Evolutionary conservation across 2,888 invertebrate genomes (phyloP).

Genomic region (Pachydiplax longipennis): DNA sequence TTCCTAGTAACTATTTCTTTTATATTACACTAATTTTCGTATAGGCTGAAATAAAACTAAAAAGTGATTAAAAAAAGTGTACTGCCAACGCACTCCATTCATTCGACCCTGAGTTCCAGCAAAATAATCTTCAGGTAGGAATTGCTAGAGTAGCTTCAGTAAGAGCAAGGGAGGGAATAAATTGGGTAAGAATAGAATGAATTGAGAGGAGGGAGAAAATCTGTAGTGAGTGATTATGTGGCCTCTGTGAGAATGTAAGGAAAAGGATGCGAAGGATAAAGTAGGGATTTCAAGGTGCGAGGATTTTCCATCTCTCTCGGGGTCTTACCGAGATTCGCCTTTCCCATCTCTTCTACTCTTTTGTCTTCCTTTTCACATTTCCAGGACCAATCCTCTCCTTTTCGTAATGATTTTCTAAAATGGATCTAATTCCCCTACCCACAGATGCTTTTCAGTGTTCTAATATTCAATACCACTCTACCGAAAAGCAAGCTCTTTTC

Average conservation of each 20-base stretch:
- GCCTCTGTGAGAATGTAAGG: background rate
- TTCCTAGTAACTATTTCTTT: no score
- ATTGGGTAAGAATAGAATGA: background rate
- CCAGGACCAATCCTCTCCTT: background rate
- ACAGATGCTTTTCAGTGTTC: background rate
- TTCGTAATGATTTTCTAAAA: background rate
- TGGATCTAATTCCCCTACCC: background rate
- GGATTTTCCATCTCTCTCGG: conserved; percentile 9
- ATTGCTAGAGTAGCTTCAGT: no score
- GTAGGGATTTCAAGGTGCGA: background rate
- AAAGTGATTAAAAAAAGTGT: no score
- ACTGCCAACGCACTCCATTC: no score
- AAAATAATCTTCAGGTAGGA: no score
- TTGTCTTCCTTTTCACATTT: conserved; percentile 10
- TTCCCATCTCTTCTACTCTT: background rate
- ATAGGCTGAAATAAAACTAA: no score
- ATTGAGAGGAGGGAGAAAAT: background rate
- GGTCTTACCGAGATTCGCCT: background rate
- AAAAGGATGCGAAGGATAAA: background rate
- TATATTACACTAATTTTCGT: no score
- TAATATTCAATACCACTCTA: background rate
- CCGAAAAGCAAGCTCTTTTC: background rate
- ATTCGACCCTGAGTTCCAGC: no score
- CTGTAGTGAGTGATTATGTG: conserved; percentile 15
- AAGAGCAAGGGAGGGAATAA: background rate